Evolutionary conservation across 1,140 invertebrate genomes (phyloP).

Genomic region (Pogonus chalceus): DNA sequence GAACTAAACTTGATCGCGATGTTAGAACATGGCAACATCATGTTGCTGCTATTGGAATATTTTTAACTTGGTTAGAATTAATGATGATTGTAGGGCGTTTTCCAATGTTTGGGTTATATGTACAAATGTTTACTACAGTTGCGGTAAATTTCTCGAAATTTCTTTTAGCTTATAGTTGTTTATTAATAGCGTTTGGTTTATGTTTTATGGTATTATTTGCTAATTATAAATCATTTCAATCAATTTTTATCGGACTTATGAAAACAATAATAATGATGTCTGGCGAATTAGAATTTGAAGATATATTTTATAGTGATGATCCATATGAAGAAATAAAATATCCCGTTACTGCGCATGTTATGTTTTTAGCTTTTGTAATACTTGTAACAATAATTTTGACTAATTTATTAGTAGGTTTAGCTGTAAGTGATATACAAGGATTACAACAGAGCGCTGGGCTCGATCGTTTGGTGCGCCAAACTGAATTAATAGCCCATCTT

Average conservation of each 20-base stretch:
- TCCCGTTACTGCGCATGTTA: conserved; percentile 59
- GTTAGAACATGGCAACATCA: conserved; percentile 62
- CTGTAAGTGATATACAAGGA: conserved; percentile 76
- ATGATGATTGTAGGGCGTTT: conserved; percentile 77
- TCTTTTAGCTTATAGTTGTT: conserved; percentile 65
- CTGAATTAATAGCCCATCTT: conserved; percentile 65
- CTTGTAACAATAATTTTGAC: conserved; percentile 77
- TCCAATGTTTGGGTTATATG: conserved; percentile 73
- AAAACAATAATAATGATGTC: conserved; percentile 86
- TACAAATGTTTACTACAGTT: conserved; percentile 79
- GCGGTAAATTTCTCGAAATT: conserved; percentile 77
- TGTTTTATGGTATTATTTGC: conserved; percentile 70
- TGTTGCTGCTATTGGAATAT: conserved; percentile 63
- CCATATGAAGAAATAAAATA: conserved; percentile 39
- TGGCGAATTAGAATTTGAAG: conserved; percentile 73
- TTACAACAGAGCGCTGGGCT: conserved; percentile 69
- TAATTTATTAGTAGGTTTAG: conserved; percentile 74
- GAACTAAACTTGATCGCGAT: conserved; percentile 30
- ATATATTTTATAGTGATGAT: conserved; percentile 61
- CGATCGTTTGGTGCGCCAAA: conserved; percentile 66
- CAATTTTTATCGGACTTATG: conserved; percentile 49
- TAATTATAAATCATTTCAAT: conserved; percentile 58
- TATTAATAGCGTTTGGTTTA: conserved; percentile 67
- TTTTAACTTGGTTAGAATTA: conserved; percentile 67
- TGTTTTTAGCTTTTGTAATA: conserved; percentile 68